phyloP scores from a whole-genome alignment of 2,888 invertebrate species.

The Xestia ashworthii region DNA sequence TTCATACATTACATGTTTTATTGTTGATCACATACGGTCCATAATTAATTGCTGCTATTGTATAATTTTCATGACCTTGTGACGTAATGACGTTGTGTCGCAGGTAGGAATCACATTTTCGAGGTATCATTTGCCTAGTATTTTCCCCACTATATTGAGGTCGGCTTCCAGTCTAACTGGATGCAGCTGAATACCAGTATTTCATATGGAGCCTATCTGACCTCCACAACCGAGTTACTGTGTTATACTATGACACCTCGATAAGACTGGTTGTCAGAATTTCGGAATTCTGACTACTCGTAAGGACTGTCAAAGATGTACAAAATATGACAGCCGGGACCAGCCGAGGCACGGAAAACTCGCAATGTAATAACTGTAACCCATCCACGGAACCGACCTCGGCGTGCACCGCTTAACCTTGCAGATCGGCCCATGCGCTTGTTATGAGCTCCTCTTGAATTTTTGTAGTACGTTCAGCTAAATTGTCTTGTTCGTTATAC shows the following conservation, averaged over 20 bases:
- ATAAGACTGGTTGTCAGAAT: neutral
- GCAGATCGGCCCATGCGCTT: too few species aligned
- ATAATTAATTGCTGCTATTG: constrained; percentile 63
- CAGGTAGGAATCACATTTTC: constrained; percentile 58
- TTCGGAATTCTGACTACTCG: neutral
- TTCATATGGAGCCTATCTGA: neutral
- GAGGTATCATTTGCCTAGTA: constrained; percentile 4
- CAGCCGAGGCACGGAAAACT: neutral
- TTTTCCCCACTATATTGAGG: neutral
- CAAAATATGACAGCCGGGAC: neutral
- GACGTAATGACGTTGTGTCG: constrained; percentile 72
- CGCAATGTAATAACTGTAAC: neutral
- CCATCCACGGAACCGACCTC: neutral
- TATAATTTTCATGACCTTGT: constrained; percentile 72
- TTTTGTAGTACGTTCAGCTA: constrained; percentile 60
- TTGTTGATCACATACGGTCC: constrained; percentile 58
- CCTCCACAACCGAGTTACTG: neutral
- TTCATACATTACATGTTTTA: constrained; percentile 57
- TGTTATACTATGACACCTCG: neutral
- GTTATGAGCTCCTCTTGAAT: constrained; percentile 35
- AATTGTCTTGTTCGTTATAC: constrained; percentile 74
- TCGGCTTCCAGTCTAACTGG: neutral
- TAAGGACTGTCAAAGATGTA: neutral
- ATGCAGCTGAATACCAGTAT: neutral
- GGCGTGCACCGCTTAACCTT: neutral